Evolutionary conservation across 2,113 vertebrate genomes (phyloP).

Genomic region (Dasyurus viverrinus): DNA sequence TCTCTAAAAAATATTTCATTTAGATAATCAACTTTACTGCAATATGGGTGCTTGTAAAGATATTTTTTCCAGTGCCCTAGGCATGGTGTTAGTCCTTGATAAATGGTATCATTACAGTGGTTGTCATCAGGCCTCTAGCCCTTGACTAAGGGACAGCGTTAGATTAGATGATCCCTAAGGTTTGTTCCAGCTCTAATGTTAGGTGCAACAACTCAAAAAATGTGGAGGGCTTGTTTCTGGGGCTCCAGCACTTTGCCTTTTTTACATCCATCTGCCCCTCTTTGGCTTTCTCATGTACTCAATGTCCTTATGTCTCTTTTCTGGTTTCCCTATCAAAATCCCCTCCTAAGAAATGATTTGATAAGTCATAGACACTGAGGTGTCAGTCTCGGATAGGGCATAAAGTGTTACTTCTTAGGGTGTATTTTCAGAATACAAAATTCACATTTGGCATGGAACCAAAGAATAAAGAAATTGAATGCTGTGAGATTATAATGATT

Average conservation of each 20-base stretch:
- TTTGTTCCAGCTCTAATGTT: not conserved
- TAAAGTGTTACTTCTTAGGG: not conserved
- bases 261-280: not conserved
- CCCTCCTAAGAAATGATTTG: not conserved
- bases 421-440: not conserved
- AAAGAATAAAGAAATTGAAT: not conserved
- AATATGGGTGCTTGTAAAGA: not conserved
- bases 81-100: not conserved
- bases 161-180: not conserved
- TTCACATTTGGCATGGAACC: not conserved
- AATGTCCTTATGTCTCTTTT: not conserved
- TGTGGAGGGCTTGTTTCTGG: not conserved
- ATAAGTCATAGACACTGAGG: not conserved
- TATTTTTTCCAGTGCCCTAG: not conserved
- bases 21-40: not conserved
- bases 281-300: not conserved
- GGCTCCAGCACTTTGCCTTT: not conserved
- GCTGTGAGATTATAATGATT: not conserved
- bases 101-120: not conserved
- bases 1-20: not conserved
- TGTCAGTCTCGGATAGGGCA: not conserved
- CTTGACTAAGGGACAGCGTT: not conserved
- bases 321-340: not conserved
- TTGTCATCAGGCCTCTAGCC: not conserved
- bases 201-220: not conserved